These are phyloP conservation scores for Harlomillsia oculata DNA, from an alignment of 1,140 invertebrate genomes.

Conservation along the genomic window DNA sequence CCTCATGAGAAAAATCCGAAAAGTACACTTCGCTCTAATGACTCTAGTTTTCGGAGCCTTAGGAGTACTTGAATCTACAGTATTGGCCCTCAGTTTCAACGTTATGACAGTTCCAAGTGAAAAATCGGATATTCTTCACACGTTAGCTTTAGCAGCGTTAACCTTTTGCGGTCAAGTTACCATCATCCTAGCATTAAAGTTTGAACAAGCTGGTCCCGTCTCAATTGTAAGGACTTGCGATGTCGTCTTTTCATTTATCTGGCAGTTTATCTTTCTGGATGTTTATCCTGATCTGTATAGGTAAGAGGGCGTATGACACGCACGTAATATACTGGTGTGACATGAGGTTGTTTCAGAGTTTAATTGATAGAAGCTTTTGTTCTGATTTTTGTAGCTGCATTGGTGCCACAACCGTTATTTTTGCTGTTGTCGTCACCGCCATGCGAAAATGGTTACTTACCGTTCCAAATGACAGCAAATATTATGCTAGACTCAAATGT, in stretches of 20 bases:
- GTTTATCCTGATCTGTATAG: conserved; percentile 21
- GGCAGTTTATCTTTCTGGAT: conserved; percentile 26
- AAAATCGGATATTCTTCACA: conserved; percentile 3
- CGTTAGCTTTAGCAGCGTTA: conserved; percentile 5
- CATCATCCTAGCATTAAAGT: conserved; percentile 17
- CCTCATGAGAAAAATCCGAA: conserved; percentile 13
- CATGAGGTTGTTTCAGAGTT: no score
- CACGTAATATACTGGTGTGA: no score
- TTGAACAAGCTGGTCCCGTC: conserved; percentile 26
- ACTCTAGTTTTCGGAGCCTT: conserved; percentile 9
- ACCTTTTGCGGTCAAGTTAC: conserved; percentile 10
- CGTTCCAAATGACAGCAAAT: conserved; percentile 10
- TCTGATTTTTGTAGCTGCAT: conserved; percentile 6
- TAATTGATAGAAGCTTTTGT: neutral
- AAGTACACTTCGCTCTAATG: conserved; percentile 23
- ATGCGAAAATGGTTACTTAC: conserved; percentile 19
- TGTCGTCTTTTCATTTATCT: conserved; percentile 24
- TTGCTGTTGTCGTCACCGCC: conserved; percentile 15
- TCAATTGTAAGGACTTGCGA: conserved; percentile 14
- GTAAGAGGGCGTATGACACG: no score
- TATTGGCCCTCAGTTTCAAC: neutral
- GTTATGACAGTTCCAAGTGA: conserved; percentile 4
- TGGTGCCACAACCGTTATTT: conserved; percentile 18
- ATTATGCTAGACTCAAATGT: no score
- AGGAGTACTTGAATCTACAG: conserved; percentile 16